Percentiles rank a stretch among this genome's conserved stretches.
phyloP scores from a whole-genome alignment of 2,113 vertebrate genomes.

The Pelecanoides urinatrix region DNA sequence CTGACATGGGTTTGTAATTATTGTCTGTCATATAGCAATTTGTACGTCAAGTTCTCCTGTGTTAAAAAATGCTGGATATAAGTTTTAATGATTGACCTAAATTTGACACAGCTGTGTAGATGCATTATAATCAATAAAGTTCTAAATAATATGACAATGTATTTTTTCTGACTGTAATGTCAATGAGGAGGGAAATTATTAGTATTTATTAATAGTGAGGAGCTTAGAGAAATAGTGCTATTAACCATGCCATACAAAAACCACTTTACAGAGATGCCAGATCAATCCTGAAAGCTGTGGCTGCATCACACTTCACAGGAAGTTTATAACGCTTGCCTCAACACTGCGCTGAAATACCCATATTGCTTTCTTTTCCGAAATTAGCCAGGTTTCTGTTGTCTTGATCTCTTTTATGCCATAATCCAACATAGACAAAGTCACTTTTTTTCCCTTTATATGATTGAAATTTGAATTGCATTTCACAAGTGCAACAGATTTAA shows the following conservation, averaged over 20 bases:
- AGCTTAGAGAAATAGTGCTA: background rate
- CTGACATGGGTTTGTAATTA: background rate
- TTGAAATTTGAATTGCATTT: background rate
- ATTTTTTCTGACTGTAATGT: background rate
- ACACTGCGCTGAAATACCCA: background rate
- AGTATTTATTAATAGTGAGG: background rate
- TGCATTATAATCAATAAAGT: background rate
- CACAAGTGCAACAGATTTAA: background rate
- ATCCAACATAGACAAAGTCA: background rate
- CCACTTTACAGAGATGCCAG: background rate
- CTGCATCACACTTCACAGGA: background rate
- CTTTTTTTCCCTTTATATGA: background rate
- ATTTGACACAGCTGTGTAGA: background rate
- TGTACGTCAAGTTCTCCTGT: fast-evolving
- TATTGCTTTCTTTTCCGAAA: background rate
- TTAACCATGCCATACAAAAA: background rate
- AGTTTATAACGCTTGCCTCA: background rate
- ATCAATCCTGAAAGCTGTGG: background rate
- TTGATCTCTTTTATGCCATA: background rate
- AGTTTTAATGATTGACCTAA: background rate
- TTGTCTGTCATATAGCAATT: background rate
- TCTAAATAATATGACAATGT: background rate
- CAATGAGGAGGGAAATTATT: background rate
- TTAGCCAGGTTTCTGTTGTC: background rate
- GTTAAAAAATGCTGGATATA: background rate